These are phyloP conservation scores for Imbricaverruca yamaguchii DNA, from an alignment of 2,888 invertebrate species.

Conservation along the genomic window DNA sequence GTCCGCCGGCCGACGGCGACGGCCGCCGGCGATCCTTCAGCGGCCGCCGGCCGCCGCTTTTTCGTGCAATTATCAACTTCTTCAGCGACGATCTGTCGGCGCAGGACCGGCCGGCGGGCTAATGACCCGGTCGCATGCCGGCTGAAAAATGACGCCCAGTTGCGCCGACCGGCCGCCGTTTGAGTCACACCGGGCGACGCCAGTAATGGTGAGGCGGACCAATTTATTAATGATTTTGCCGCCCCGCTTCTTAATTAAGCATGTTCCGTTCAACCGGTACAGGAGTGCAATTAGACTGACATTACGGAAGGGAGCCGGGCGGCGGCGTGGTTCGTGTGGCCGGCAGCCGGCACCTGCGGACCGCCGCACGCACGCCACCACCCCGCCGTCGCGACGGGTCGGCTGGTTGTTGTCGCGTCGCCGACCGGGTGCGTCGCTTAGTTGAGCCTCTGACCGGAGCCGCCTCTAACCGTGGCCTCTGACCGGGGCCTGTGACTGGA, in stretches of 20 bases:
- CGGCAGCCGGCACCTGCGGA: no score
- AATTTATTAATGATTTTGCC: conserved; percentile 3
- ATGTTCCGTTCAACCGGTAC: conserved; percentile 2
- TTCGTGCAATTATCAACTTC: conserved; percentile 8
- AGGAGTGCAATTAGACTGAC: neutral
- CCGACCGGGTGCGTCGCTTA: no score
- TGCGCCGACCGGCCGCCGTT: neutral
- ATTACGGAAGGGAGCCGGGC: neutral
- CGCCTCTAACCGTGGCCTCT: no score
- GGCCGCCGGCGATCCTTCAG: neutral
- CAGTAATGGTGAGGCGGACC: neutral
- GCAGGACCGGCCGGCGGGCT: neutral
- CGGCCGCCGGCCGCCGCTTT: neutral
- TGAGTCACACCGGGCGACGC: neutral
- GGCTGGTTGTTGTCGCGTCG: no score
- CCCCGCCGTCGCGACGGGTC: no score
- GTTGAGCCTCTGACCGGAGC: no score
- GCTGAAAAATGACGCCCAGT: neutral
- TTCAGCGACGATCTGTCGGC: neutral
- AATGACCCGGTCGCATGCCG: conserved; percentile 4
- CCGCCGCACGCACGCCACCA: no score
- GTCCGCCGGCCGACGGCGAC: neutral
- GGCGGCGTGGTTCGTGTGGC: neutral
- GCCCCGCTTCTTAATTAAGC: conserved; percentile 9
- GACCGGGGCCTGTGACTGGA: no score